A percentile compares a stretch with the other conserved stretches of the same genome.
Evolutionary conservation across 2,113 vertebrate species (phyloP).

Genomic region (Accipiter cooperii): DNA sequence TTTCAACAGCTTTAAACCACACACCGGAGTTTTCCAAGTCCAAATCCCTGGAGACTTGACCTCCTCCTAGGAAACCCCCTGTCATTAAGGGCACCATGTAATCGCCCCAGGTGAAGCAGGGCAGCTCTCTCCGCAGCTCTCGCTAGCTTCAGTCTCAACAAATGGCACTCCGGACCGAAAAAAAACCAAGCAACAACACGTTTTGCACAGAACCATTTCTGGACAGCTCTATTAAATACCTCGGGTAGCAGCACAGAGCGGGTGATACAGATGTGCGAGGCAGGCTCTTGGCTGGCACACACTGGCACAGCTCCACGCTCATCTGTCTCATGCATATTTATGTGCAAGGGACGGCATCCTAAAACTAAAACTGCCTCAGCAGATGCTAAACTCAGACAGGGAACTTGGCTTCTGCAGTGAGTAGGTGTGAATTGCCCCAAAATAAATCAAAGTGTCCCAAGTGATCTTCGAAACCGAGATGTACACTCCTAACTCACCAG

Average conservation of each 20-base stretch:
- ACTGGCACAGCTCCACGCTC: background rate
- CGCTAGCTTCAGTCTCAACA: background rate
- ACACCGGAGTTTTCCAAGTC: background rate
- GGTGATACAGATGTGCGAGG: background rate
- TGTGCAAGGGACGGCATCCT: fast-evolving
- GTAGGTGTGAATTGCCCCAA: background rate
- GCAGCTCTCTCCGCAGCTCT: background rate
- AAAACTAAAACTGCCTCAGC: background rate
- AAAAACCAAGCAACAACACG: background rate
- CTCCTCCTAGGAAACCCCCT: background rate
- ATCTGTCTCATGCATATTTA: background rate
- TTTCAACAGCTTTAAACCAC: background rate
- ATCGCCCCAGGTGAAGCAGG: fast-evolving
- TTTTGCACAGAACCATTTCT: background rate
- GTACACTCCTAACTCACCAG: background rate
- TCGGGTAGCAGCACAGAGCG: background rate
- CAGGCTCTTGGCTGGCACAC: background rate
- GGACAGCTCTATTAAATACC: background rate
- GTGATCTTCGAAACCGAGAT: background rate
- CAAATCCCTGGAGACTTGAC: background rate
- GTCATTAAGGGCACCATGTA: fast-evolving
- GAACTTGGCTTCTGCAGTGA: background rate
- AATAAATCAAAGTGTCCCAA: background rate
- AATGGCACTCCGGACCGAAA: fast-evolving
- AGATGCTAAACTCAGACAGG: background rate